Conservation (phyloP, 2,888 invertebrate species). For the Trichacis sp. region DNA sequence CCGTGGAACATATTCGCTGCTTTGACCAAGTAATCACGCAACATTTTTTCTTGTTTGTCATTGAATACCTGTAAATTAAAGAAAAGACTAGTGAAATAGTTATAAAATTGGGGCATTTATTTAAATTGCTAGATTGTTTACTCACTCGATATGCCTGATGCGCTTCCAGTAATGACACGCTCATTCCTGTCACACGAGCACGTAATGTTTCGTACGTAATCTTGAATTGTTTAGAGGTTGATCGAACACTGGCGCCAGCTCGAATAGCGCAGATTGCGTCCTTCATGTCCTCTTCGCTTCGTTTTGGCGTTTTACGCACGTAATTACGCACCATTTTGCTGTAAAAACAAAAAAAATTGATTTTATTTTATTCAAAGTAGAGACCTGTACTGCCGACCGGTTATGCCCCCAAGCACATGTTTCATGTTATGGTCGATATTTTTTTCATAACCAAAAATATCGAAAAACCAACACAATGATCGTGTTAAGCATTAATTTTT, state of each 20-base stretch:
- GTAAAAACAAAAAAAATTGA: background rate
- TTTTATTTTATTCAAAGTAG: background rate
- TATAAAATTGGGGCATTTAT: no score
- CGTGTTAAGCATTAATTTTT: background rate
- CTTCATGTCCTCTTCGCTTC: constrained; percentile 2
- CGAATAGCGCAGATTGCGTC: constrained; percentile 1
- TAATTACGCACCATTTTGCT: constrained; percentile 4
- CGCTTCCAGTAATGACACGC: background rate
- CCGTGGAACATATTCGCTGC: constrained; percentile 19
- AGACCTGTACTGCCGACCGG: background rate
- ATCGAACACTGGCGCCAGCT: constrained; percentile 8
- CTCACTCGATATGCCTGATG: background rate
- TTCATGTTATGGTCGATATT: background rate
- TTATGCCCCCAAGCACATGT: constrained; percentile 3
- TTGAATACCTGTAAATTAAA: constrained; percentile 16
- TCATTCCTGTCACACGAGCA: constrained; percentile 8
- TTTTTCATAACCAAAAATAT: constrained; percentile 6
- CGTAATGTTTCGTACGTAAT: constrained; percentile 4
- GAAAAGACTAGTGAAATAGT: no score
- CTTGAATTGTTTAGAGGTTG: constrained; percentile 1
- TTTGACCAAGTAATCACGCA: constrained; percentile 20
- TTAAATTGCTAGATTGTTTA: no score
- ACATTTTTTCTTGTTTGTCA: constrained; percentile 8
- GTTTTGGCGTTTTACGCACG: constrained; percentile 2
- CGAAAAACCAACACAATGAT: constrained; percentile 1